phyloP scores from a whole-genome alignment of 2,797 vertebrate species.

The Setipinna tenuifilis region DNA sequence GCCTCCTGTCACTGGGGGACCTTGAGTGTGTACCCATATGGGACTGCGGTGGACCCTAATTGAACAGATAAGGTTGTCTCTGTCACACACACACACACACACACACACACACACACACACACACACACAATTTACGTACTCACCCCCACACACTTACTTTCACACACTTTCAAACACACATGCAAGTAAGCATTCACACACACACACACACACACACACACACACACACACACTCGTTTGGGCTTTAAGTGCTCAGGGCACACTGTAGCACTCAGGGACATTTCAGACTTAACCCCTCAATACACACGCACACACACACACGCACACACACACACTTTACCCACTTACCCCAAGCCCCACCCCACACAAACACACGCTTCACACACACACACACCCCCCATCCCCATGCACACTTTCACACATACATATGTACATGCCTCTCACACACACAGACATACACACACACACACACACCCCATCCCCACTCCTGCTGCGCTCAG shows the following conservation, averaged over 20 bases:
- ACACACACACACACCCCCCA: not conserved
- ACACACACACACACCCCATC: constrained; percentile 27
- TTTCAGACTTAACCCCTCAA: not conserved
- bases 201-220: no score
- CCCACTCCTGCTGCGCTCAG: constrained; percentile 46
- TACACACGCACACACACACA: not conserved
- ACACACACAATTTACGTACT: no score
- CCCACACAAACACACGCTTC: not conserved
- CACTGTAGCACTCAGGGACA: constrained; percentile 33
- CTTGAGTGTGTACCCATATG: constrained; percentile 24
- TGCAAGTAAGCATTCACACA: no score
- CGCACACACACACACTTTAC: not conserved
- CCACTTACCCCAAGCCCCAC: not conserved
- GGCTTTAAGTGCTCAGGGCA: not conserved
- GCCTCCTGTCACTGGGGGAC: constrained; percentile 9
- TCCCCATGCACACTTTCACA: not conserved
- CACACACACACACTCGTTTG: not conserved
- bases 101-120: no score
- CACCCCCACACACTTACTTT: no score
- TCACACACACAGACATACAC: not conserved
- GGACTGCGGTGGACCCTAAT: constrained; percentile 46
- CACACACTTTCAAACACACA: no score
- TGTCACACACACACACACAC: no score
- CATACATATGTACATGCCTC: not conserved
- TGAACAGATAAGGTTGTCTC: constrained; percentile 49